Evolutionary conservation across 1,140 invertebrate species (phyloP).

Genomic region (Hyphantria cunea): DNA sequence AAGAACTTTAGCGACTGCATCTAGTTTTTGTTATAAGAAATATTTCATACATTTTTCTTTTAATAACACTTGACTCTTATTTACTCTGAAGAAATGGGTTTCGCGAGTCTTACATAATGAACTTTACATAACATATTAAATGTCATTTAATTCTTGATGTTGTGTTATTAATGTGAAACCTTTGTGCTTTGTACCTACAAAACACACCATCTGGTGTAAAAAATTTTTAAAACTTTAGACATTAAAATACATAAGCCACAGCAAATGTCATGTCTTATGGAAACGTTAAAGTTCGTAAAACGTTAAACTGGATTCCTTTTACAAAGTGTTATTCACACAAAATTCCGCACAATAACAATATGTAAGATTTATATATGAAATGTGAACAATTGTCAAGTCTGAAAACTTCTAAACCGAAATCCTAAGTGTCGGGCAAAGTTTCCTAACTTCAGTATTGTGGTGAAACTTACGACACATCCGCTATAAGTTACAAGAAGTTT

Average conservation of each 20-base stretch:
- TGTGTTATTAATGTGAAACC: too few species aligned
- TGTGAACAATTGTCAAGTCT: constrained; percentile 25
- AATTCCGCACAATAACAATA: not conserved
- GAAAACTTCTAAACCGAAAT: constrained; percentile 29
- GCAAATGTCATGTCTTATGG: not conserved
- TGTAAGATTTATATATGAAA: constrained; percentile 21
- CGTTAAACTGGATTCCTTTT: not conserved
- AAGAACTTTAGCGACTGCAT: not conserved
- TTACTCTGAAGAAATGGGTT: too few species aligned
- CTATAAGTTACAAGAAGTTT: constrained; percentile 50
- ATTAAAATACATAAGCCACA: too few species aligned
- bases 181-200: too few species aligned
- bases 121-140: too few species aligned
- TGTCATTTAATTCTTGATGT: too few species aligned
- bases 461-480: constrained; percentile 50
- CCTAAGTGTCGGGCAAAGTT: constrained; percentile 26
- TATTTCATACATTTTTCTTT: constrained; percentile 10
- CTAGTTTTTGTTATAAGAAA: not conserved
- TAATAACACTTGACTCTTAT: too few species aligned
- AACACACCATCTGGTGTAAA: too few species aligned
- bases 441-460: constrained; percentile 42
- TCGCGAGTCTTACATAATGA: too few species aligned
- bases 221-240: too few species aligned
- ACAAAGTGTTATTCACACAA: constrained; percentile 2
- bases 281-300: not conserved